Evolutionary conservation across 2,888 invertebrate genomes (phyloP), one percentile per base, ranked within the genome.

Genomic region (Tiliacea citrago): DNA sequence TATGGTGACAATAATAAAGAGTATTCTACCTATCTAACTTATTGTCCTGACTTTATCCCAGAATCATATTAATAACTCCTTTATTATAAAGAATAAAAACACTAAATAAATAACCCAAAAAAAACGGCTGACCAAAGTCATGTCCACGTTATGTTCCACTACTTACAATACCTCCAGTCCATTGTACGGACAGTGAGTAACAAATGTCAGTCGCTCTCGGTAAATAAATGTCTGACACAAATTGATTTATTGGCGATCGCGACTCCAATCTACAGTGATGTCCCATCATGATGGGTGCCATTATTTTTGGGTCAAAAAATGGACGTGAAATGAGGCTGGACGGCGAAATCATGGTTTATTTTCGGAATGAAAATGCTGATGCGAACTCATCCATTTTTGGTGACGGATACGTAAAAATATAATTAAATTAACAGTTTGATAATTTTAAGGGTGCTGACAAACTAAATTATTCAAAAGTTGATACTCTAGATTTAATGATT

Each of bases 141-240:
- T 82, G 62, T 90, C 89, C 86, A 82, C 65, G 68, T 65, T 82
- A 84, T 81, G 68, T 68, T 67, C 7, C 39, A 58, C 45, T 7
- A 18, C 78, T 75, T 60, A 69, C 67, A 74, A 77, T 73, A 74
- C 73, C 42, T 71, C 29, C 12, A 70, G 69, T 63, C 65, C 67
- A 75, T 45, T 73, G 55, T 73, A 75, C 60, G 49, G 66, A 77
- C 79, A 77, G 69, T 82, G 83, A 84, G 90, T 90, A 87, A 91
- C 91, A 91, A 92, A 92, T 91, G 91, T 92, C 91, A 83, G 81
- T 79, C 86, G 86, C 84, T 86, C 88, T 90, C 89, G 88, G 88
- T 90, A 92, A 92, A 93, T 93, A 92, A 92, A 92, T 92, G 90
- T 88, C 84, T 86, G 83, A 87, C 88, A 91, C 88, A 90, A 92